Evolutionary conservation across 2,888 invertebrate species (phyloP).

Genomic region (Lacanobia oleracea): DNA sequence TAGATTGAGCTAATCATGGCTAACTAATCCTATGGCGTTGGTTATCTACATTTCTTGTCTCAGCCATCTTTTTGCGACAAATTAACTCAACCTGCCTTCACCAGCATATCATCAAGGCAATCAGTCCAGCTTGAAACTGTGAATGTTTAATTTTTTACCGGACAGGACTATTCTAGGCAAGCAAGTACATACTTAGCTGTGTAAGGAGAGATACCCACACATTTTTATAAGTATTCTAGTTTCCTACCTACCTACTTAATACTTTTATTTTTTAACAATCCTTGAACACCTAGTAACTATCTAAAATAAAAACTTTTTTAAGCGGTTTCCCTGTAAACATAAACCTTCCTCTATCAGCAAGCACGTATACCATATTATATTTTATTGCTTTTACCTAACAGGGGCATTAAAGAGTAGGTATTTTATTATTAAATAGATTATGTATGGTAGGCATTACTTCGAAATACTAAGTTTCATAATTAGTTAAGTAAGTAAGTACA

Average conservation of each 20-base stretch:
- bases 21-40: not conserved
- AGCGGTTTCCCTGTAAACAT: not conserved
- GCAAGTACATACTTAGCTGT: not conserved
- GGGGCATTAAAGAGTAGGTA: not conserved
- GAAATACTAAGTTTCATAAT: not conserved
- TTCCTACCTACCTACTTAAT: not conserved
- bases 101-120: not conserved
- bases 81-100: not conserved
- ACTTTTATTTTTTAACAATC: not conserved
- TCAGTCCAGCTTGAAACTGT: not conserved
- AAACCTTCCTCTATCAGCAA: not conserved
- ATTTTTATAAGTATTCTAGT: not conserved
- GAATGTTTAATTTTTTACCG: not conserved
- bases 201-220: conserved; percentile 1
- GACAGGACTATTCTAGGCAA: not conserved
- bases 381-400: not conserved
- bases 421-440: not conserved
- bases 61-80: not conserved
- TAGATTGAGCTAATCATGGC: not conserved
- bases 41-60: not conserved
- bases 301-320: not conserved
- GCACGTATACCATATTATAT: not conserved
- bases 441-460: not conserved
- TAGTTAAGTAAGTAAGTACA: not conserved
- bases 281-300: not conserved